Conservation (phyloP, 2,113 vertebrate species). For the Pomatostomus ruficeps region DNA sequence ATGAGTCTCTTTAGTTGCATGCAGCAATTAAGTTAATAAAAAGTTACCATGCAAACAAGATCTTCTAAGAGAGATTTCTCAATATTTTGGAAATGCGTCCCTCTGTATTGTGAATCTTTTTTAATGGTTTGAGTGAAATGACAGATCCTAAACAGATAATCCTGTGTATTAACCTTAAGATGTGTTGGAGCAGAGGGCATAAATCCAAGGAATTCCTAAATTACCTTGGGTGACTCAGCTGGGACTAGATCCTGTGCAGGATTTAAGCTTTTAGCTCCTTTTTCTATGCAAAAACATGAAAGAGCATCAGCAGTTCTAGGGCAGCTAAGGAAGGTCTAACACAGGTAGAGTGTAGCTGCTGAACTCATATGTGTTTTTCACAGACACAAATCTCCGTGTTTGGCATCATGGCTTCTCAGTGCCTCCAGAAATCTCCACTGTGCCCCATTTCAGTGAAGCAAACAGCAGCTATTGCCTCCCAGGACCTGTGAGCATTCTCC, state of each 20-base stretch:
- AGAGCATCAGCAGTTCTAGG: background rate
- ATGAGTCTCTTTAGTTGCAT: background rate
- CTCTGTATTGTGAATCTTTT: background rate
- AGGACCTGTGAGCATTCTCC: background rate
- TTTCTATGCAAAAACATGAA: background rate
- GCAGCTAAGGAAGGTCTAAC: background rate
- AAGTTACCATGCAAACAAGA: background rate
- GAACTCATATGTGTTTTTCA: background rate
- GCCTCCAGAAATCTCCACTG: background rate
- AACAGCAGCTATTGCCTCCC: background rate
- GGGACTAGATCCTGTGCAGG: background rate
- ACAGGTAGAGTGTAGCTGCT: background rate
- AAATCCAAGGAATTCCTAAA: constrained; percentile 4
- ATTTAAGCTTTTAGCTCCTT: background rate
- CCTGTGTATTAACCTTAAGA: background rate
- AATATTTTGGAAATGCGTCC: background rate
- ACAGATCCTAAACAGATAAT: constrained; percentile 11
- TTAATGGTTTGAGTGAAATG: constrained; percentile 5
- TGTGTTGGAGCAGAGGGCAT: background rate
- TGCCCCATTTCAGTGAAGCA: background rate
- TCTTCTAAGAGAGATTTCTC: background rate
- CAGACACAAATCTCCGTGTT: background rate
- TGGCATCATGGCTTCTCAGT: background rate
- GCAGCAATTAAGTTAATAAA: constrained; percentile 32
- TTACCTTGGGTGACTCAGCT: background rate